Evolutionary conservation across 2,113 vertebrate genomes (phyloP).

Genomic region (Labeo catla): DNA sequence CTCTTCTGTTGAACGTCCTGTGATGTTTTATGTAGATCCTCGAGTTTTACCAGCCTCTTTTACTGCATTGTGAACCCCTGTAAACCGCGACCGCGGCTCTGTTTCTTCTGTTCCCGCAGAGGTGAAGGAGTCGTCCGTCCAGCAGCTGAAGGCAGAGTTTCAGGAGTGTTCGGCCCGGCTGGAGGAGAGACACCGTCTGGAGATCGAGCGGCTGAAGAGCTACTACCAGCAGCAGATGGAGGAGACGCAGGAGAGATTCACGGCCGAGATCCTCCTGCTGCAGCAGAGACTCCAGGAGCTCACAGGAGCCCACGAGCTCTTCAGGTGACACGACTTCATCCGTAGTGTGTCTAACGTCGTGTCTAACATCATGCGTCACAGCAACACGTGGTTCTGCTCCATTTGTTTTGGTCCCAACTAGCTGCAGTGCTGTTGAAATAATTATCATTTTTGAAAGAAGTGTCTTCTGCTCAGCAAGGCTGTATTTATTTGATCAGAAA

Average conservation of each 20-base stretch:
- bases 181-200: constrained; percentile 79
- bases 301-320: constrained; percentile 57
- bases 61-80: not conserved
- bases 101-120: constrained; percentile 30
- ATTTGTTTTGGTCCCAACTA: too few relatives aligned
- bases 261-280: constrained; percentile 76
- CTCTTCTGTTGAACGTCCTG: not conserved
- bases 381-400: too few relatives aligned
- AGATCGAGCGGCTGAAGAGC: constrained; percentile 76
- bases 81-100: not conserved
- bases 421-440: too few relatives aligned
- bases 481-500: too few relatives aligned
- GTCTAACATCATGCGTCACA: too few relatives aligned
- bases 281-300: constrained; percentile 77
- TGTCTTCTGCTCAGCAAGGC: too few relatives aligned
- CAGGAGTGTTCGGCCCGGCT: constrained; percentile 70
- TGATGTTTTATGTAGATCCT: not conserved
- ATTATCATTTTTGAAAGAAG: too few relatives aligned
- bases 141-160: constrained; percentile 72
- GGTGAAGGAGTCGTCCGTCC: constrained; percentile 44
- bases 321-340: constrained; percentile 72
- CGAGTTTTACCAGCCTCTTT: not conserved
- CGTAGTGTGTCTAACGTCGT: constrained; percentile 27
- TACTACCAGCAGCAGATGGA: constrained; percentile 82
- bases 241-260: constrained; percentile 79